These are phyloP conservation scores for Machaerirhynchus nigripectus DNA, from an alignment of 2,113 vertebrate species.

Conservation along the genomic window DNA sequence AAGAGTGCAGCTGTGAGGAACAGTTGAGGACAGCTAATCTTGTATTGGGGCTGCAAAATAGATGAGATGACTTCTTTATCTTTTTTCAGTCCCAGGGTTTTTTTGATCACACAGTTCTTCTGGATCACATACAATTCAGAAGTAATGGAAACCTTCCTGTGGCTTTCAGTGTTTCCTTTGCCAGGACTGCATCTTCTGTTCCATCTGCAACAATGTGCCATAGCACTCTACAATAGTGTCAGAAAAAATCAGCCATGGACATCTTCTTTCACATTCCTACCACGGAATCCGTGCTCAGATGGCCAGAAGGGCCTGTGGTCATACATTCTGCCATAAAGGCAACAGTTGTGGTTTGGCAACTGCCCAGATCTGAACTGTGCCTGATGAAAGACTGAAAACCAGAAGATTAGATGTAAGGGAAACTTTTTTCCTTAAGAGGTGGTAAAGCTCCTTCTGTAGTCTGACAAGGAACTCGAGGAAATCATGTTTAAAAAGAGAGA, in stretches of 20 bases:
- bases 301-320: not conserved
- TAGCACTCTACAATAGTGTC: not conserved
- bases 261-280: not conserved
- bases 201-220: not conserved
- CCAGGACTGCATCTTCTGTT: not conserved
- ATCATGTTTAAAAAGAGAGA: not conserved
- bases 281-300: not conserved
- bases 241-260: not conserved
- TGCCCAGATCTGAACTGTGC: not conserved
- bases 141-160: not conserved
- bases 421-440: not conserved
- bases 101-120: not conserved
- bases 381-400: not conserved
- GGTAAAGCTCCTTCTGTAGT: not conserved
- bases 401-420: not conserved
- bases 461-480: not conserved
- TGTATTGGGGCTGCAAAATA: not conserved
- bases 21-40: slow-evolving; percentile 15
- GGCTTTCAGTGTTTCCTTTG: not conserved
- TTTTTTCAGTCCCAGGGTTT: not conserved
- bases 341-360: not conserved
- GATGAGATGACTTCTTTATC: not conserved
- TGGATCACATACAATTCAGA: not conserved
- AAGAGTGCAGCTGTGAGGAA: slow-evolving; percentile 5
- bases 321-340: rapidly evolving